Evolutionary conservation across 2,113 vertebrate genomes (phyloP), one percentile per base, ranked within the genome.

Genomic region (Eclectus roratus): DNA sequence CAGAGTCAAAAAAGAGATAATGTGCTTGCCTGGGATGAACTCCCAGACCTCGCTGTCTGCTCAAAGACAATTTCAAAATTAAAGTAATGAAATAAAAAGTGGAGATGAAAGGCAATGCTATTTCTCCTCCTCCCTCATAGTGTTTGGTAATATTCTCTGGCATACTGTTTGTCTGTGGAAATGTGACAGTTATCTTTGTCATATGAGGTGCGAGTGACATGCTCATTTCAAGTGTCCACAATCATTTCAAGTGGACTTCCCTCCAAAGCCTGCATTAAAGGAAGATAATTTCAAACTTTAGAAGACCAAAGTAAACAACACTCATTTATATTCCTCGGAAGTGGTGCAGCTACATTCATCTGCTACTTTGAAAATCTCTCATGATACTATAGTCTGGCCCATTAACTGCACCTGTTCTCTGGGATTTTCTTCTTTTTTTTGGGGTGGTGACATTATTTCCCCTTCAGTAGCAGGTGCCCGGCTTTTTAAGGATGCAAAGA

Each of bases 31-130:
- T 80, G 66, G 71, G 85, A 85, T 23, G 71, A 76, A 52, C 3
- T 6, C 66, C 64, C 90, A 79, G 89, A 94, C n/a, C 46, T 83
- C 19, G 70, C 63, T 93, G n/a, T 80, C 66, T 49, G 43, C 41
- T 96, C 37, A 33, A 91, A 94, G 84, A 89, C 58, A 77, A 61
- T 46, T 89, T 93, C 72, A 89, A 94, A 98, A 91, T 79, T 55
- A 55, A 87, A 80, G 11, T 25, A 72, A 37, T n/a, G n/a, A 80
- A 90, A 69, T 46, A 55, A 63, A 35, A 80, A 93, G 66, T 41
- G 25, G 55, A 80, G 17, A 27, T 5, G 0, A 49, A 68, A 84
- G 50, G 46, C 39, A 81, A 88, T 20, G 68, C n/a, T 94, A 10
- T 88, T 94, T 69, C 80, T 76, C 33, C 68, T 87, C 64, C 85